Conservation (phyloP, 2,888 invertebrate genomes). For the Papilio protenor region DNA sequence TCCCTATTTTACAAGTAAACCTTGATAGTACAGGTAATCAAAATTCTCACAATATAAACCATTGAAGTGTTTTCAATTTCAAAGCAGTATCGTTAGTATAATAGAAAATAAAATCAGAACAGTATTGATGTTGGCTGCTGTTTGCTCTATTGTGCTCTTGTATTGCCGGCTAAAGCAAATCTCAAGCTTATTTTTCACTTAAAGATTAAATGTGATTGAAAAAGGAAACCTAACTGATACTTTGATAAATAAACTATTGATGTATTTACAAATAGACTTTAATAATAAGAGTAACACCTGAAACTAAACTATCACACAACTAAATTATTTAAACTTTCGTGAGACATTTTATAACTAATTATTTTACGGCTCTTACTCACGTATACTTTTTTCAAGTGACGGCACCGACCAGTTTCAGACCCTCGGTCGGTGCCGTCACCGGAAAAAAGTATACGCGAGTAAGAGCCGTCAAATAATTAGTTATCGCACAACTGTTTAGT, state of each 20-base stretch:
- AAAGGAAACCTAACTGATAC: slow-evolving; percentile 3
- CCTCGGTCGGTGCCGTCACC: too few species aligned
- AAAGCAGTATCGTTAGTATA: not conserved
- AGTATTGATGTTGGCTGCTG: slow-evolving; percentile 7
- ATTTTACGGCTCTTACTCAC: too few species aligned
- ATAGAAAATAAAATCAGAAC: slow-evolving; percentile 6
- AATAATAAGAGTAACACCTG: not conserved
- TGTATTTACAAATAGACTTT: not conserved
- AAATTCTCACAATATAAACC: not conserved
- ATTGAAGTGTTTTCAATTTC: not conserved
- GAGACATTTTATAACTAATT: too few species aligned
- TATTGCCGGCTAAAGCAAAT: slow-evolving; percentile 18
- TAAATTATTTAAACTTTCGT: too few species aligned
- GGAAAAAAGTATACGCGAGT: too few species aligned
- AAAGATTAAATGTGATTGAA: slow-evolving; percentile 22
- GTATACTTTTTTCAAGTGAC: too few species aligned
- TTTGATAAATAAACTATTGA: not conserved
- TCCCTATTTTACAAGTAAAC: too few species aligned
- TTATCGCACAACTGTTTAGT: too few species aligned
- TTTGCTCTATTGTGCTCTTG: slow-evolving; percentile 1
- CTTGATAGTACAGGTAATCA: too few species aligned
- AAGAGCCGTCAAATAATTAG: too few species aligned
- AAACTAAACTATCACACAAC: too few species aligned
- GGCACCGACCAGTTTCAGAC: too few species aligned
- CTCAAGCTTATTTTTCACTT: slow-evolving; percentile 18